Percentiles rank a stretch among this genome's conserved stretches.
phyloP scores from a whole-genome alignment of 2,888 invertebrate genomes.

The Erebia ligea region DNA sequence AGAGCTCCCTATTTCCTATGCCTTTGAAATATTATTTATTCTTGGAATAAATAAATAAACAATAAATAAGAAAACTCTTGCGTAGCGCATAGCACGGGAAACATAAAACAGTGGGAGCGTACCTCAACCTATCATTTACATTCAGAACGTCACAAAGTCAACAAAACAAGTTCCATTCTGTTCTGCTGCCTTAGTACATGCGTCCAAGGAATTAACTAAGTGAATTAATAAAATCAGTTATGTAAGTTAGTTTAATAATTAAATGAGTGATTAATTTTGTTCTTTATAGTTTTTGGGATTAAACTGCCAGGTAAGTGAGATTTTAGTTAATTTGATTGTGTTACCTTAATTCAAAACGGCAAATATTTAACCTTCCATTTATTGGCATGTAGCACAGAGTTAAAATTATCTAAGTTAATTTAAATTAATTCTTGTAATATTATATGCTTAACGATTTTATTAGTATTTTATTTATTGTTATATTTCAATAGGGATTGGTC shows the following conservation, averaged over 20 bases:
- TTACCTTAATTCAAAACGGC: background rate
- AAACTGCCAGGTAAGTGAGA: slow-evolving; percentile 3
- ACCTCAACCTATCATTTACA: slow-evolving; percentile 40
- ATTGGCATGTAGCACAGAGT: background rate
- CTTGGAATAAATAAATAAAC: too few species aligned
- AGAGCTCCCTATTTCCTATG: too few species aligned
- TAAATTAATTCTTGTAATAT: too few species aligned
- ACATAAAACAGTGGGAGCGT: slow-evolving; percentile 41
- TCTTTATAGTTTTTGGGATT: slow-evolving; percentile 1
- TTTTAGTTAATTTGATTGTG: background rate
- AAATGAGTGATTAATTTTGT: background rate
- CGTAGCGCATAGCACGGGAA: slow-evolving; percentile 23
- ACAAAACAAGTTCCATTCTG: slow-evolving; percentile 26
- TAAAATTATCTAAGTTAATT: too few species aligned
- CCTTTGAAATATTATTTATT: too few species aligned
- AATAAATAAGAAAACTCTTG: slow-evolving; percentile 4
- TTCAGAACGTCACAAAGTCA: slow-evolving; percentile 31
- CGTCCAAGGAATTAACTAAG: slow-evolving; percentile 9
- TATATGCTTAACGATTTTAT: too few species aligned
- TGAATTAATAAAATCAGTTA: too few species aligned
- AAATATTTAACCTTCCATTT: background rate
- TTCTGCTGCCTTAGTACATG: slow-evolving; percentile 31
- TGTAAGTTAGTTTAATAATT: too few species aligned
- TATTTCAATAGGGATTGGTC: too few species aligned
- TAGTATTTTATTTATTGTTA: too few species aligned